Base-by-base conservation (phyloP, 92 coral and sea anemone genomes). In the Phenganax stokvisi region DNA sequence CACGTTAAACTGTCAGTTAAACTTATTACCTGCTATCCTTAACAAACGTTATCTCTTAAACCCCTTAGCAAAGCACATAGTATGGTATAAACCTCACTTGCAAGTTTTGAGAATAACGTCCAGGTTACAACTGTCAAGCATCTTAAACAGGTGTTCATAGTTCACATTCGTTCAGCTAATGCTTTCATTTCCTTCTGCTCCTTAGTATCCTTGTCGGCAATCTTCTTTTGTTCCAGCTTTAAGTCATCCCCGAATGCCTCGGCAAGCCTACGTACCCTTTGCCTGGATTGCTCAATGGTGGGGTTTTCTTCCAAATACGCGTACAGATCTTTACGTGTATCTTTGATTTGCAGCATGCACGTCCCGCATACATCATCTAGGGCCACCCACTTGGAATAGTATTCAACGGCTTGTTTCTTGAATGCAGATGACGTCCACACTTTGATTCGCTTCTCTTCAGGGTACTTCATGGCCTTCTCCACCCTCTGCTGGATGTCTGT, bases 331-430 rank as follows among this genome's bases (percentile, higher is more conserved):
- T 74, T 6, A 9, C 91, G 81, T 56, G 91, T 89, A 2, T 86
- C 76, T 80, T 80, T 82, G 87, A 89, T 89, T 63, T 89, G 87
- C n/a, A 55, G 29, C 91, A 86, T 89, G 87, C 86, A 89, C 30
- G 61, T 80, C 20, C 72, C 88, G 72, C 90, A 87, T 54, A 85
- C 89, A 68, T 88, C 89, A 68, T 89, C 87, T 54, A 89, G 85
- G 52, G 91, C 91, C 52, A 89, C 91, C 91, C 91, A 89, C 56
- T 79, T 83, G 17, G 89, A 76, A 87, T 89, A 89, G 81, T 77
- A 86, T 16, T 37, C 57, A 74, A 87, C 61, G 15, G 91, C 89
- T 7, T 25, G 58, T 61, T 11, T 16, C 76, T 88, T 88, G 89
- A 88, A 88, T 28, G 58, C 66, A 2, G 0, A 77, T 11, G 89